Evolutionary conservation across 2,113 vertebrate species (phyloP).

Genomic region (Urocynchramus pylzowi): DNA sequence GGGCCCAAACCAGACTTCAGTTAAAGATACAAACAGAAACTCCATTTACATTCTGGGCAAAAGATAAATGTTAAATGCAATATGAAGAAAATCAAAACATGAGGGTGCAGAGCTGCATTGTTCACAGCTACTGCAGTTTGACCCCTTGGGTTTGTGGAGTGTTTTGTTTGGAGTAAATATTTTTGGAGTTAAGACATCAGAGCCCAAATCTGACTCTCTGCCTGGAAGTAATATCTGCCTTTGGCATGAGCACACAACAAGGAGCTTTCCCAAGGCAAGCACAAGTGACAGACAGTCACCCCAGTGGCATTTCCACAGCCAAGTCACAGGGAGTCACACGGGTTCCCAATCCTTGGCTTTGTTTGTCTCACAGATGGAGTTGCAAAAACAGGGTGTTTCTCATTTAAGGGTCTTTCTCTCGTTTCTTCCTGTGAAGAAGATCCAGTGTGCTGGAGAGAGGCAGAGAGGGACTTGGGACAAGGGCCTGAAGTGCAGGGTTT

Average conservation of each 20-base stretch:
- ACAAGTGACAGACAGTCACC: not conserved
- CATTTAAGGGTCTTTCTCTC: not conserved
- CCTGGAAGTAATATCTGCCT: not conserved
- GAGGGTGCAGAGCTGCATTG: not conserved
- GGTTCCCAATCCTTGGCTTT: not conserved
- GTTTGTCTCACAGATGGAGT: not conserved
- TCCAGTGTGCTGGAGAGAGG: not conserved
- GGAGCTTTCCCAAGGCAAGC: not conserved
- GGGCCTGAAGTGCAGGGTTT: not conserved
- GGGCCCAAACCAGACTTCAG: not conserved
- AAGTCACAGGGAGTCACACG: not conserved
- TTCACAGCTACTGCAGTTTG: not conserved
- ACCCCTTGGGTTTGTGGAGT: not conserved
- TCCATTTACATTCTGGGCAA: constrained; percentile 33
- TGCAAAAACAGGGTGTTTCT: not conserved
- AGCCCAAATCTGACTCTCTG: not conserved
- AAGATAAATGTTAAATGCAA: not conserved
- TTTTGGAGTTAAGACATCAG: constrained; percentile 28
- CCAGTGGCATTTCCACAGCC: not conserved
- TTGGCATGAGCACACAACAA: not conserved
- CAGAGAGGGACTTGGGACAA: not conserved
- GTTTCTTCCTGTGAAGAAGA: not conserved
- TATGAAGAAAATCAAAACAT: not conserved
- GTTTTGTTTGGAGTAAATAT: constrained; percentile 11
- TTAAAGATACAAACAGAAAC: constrained; percentile 26